Conservation (phyloP, 2,888 invertebrate species). For the Acanthoscelides obtectus region DNA sequence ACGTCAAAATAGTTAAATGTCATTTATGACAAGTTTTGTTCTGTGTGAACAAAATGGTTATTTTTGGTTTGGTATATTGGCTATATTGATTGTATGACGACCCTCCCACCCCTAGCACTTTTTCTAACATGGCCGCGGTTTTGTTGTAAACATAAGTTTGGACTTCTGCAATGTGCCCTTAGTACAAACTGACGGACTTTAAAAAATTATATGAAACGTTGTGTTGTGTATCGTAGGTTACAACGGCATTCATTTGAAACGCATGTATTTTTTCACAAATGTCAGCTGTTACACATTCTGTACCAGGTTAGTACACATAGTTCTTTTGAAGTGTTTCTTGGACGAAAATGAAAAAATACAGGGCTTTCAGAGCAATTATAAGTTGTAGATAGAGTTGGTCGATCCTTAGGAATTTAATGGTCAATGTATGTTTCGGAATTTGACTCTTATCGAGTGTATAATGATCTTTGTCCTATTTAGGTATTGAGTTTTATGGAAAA, state of each 20-base stretch:
- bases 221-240: constrained; percentile 24
- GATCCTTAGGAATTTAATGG: not conserved
- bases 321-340: constrained; percentile 16
- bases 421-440: not conserved
- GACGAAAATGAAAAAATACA: not conserved
- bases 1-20: too few species aligned
- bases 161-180: constrained; percentile 21
- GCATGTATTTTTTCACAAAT: constrained; percentile 49
- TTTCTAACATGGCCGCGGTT: constrained; percentile 48
- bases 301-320: constrained; percentile 47
- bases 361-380: not conserved
- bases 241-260: constrained; percentile 30
- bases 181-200: constrained; percentile 18
- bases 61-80: constrained; percentile 6
- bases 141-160: constrained; percentile 47
- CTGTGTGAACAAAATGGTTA: too few species aligned
- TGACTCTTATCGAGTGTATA: not conserved
- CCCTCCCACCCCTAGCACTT: constrained; percentile 40
- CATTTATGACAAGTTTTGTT: too few species aligned
- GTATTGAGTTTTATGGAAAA: not conserved
- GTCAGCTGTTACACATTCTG: constrained; percentile 53
- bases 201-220: constrained; percentile 20
- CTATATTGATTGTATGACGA: constrained; percentile 3
- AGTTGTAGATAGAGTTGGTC: not conserved
- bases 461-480: not conserved